These are phyloP conservation scores for Actenoides lindsayi DNA, from an alignment of 2,113 vertebrate genomes.

Conservation along the genomic window DNA sequence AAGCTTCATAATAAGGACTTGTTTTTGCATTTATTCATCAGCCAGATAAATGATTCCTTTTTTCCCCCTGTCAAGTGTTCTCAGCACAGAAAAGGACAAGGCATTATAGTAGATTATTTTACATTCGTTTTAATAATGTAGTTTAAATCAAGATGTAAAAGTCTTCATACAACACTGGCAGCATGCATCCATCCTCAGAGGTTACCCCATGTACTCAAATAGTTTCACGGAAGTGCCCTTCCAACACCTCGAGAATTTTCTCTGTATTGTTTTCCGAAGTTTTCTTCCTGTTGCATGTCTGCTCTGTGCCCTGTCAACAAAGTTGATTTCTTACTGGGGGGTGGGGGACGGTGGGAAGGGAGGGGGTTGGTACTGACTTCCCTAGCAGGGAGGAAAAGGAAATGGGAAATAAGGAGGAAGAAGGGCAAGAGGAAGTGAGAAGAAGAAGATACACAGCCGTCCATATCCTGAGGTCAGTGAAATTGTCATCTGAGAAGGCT, in stretches of 20 bases:
- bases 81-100: constrained; percentile 29
- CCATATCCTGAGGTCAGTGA: background rate
- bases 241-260: background rate
- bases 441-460: background rate
- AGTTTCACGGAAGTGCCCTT: constrained; percentile 37
- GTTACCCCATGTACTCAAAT: background rate
- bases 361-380: background rate
- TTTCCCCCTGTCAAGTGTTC: constrained; percentile 12
- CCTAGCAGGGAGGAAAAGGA: background rate
- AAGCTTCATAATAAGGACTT: constrained; percentile 62
- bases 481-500: background rate
- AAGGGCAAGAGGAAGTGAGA: background rate
- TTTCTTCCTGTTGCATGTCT: background rate
- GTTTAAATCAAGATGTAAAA: constrained; percentile 62
- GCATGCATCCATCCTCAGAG: constrained; percentile 36
- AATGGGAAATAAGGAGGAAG: background rate
- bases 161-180: constrained; percentile 17
- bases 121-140: constrained; percentile 58
- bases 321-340: background rate
- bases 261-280: background rate
- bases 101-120: constrained; percentile 47
- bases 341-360: too few relatives aligned
- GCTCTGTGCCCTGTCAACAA: background rate
- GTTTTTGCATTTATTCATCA: constrained; percentile 65
- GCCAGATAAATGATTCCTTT: constrained; percentile 27